Conservation (phyloP, 2,888 invertebrate genomes). For the Meteorus colon region DNA sequence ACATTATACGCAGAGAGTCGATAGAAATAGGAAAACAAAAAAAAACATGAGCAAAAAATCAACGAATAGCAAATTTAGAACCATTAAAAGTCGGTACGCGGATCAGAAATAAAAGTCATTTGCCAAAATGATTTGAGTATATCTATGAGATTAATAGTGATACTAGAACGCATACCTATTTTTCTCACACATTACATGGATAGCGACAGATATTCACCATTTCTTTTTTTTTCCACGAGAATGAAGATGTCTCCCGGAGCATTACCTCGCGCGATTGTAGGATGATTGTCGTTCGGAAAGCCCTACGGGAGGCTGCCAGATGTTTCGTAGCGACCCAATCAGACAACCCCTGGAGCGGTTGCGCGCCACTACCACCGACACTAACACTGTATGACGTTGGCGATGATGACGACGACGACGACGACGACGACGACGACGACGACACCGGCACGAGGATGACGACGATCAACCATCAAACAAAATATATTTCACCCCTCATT, state of each 20-base stretch:
- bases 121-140: not conserved
- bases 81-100: not conserved
- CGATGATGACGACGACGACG: conserved; percentile 64
- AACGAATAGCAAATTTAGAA: not conserved
- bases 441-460: conserved; percentile 56
- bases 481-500: conserved; percentile 63
- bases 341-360: conserved; percentile 70
- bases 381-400: not conserved
- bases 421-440: conserved; percentile 70
- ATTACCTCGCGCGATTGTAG: conserved; percentile 71
- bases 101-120: not conserved
- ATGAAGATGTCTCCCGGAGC: conserved; percentile 71
- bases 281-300: conserved; percentile 71
- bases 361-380: conserved; percentile 44
- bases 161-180: conserved; percentile 17
- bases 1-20: not conserved
- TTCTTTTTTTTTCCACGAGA: conserved; percentile 44
- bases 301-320: conserved; percentile 73
- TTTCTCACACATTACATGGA: not conserved
- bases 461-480: conserved; percentile 73
- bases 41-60: not conserved
- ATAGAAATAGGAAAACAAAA: not conserved
- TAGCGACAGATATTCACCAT: conserved; percentile 33
- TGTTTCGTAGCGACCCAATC: conserved; percentile 73
- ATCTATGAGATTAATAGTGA: not conserved